phyloP scores from a whole-genome alignment of 2,888 invertebrate species.

The Ypsolopha sequella region DNA sequence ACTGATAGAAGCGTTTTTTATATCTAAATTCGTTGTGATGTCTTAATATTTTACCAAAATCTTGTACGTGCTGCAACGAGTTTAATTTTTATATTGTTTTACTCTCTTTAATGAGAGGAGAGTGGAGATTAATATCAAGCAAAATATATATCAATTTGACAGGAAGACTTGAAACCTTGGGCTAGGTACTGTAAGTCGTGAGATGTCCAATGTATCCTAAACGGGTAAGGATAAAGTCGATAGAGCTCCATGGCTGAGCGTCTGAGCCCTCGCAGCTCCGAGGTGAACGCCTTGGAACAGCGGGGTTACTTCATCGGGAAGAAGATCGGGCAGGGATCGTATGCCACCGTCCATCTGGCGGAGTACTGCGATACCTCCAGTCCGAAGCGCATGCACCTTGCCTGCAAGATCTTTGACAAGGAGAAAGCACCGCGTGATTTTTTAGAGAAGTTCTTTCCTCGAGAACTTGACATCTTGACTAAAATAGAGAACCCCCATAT shows the following conservation, averaged over 20 bases:
- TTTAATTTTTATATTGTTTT: slow-evolving; percentile 35
- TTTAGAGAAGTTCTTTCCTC: slow-evolving; percentile 91
- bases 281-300: slow-evolving; percentile 87
- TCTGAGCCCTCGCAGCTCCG: slow-evolving; percentile 83
- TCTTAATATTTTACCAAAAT: slow-evolving; percentile 63
- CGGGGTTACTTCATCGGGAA: slow-evolving; percentile 87
- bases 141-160: slow-evolving; percentile 49
- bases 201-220: slow-evolving; percentile 71
- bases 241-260: slow-evolving; percentile 77
- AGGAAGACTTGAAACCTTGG: slow-evolving; percentile 51
- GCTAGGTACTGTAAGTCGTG: slow-evolving; percentile 48
- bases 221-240: slow-evolving; percentile 66
- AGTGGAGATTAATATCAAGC: slow-evolving; percentile 40
- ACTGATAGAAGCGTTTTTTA: slow-evolving; percentile 65
- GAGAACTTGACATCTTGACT: slow-evolving; percentile 91
- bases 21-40: slow-evolving; percentile 71
- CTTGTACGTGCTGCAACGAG: slow-evolving; percentile 54
- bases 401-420: slow-evolving; percentile 93
- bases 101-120: slow-evolving; percentile 58
- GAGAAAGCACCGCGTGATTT: slow-evolving; percentile 91
- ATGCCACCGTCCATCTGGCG: slow-evolving; percentile 91
- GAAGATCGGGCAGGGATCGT: slow-evolving; percentile 92
- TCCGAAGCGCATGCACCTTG: slow-evolving; percentile 80
- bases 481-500: slow-evolving; percentile 93
- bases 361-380: slow-evolving; percentile 81